phyloP scores from a whole-genome alignment of 1,140 invertebrate genomes.

The Aethina tumida region DNA sequence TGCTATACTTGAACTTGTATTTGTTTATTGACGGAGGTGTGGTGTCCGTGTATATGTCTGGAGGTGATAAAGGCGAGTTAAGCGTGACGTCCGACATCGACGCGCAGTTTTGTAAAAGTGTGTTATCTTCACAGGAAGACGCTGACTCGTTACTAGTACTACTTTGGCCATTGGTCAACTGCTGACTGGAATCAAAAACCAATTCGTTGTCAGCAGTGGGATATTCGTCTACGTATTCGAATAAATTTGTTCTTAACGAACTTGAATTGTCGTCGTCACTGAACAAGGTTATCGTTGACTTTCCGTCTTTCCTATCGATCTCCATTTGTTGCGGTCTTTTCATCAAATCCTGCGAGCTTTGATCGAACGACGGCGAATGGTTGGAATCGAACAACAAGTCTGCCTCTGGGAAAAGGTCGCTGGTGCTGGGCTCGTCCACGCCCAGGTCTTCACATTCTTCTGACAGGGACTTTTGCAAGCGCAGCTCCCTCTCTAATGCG shows the following conservation, averaged over 20 bases:
- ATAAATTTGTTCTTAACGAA: constrained; percentile 28
- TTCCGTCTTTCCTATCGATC: constrained; percentile 21
- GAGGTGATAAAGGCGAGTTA: constrained; percentile 30
- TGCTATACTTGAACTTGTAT: constrained; percentile 35
- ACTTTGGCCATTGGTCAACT: constrained; percentile 26
- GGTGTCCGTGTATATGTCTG: constrained; percentile 22
- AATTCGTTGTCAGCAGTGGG: constrained; percentile 21
- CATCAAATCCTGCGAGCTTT: constrained; percentile 29
- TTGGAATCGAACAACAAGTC: constrained; percentile 53
- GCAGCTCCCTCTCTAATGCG: constrained; percentile 46
- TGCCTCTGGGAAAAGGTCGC: constrained; percentile 65
- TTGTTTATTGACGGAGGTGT: constrained; percentile 28
- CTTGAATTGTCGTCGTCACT: constrained; percentile 33
- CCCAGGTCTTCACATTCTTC: constrained; percentile 69
- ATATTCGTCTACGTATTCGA: constrained; percentile 30
- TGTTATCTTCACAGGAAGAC: constrained; percentile 31
- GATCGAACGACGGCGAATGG: constrained; percentile 35
- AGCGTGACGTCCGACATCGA: constrained; percentile 35
- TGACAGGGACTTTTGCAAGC: constrained; percentile 57
- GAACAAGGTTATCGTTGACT: constrained; percentile 28
- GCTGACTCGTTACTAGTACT: constrained; percentile 21
- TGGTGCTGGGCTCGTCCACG: constrained; percentile 65
- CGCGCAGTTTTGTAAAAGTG: constrained; percentile 30
- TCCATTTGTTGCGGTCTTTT: constrained; percentile 16
- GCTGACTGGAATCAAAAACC: constrained; percentile 18